These are phyloP conservation scores for Whitmania pigra DNA, from an alignment of 1,140 invertebrate genomes.

Conservation along the genomic window DNA sequence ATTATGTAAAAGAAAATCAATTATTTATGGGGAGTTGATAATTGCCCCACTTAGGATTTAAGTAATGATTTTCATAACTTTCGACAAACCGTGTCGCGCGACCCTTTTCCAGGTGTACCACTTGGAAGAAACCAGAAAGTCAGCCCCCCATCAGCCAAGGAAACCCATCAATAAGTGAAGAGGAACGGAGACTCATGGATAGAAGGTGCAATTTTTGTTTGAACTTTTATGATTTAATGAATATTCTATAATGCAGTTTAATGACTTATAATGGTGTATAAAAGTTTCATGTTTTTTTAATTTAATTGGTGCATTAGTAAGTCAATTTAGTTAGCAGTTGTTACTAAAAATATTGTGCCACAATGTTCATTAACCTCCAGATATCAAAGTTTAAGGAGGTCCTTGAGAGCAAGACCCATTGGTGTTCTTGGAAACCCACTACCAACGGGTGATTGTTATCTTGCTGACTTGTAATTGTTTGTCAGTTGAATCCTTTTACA, in stretches of 20 bases:
- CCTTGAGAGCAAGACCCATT: neutral
- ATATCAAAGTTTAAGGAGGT: constrained; percentile 9
- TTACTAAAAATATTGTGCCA: neutral
- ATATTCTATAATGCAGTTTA: too few species aligned
- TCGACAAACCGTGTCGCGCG: too few species aligned
- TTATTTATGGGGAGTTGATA: neutral
- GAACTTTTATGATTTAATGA: too few species aligned
- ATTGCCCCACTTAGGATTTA: too few species aligned
- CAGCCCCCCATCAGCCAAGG: neutral
- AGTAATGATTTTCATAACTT: neutral
- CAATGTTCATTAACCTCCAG: neutral
- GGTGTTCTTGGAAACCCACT: too few species aligned
- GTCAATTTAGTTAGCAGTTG: neutral
- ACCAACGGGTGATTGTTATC: too few species aligned
- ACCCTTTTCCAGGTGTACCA: too few species aligned
- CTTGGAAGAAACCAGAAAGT: neutral
- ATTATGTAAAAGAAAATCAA: too few species aligned
- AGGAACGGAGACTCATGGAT: neutral
- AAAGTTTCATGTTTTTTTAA: neutral
- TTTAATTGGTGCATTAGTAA: neutral
- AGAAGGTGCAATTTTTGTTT: neutral
- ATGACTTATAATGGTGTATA: too few species aligned
- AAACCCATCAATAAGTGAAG: neutral
- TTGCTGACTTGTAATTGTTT: too few species aligned
- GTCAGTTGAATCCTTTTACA: too few species aligned